Conservation (phyloP, 2,888 invertebrate species). For the Ophion obscuratus region DNA sequence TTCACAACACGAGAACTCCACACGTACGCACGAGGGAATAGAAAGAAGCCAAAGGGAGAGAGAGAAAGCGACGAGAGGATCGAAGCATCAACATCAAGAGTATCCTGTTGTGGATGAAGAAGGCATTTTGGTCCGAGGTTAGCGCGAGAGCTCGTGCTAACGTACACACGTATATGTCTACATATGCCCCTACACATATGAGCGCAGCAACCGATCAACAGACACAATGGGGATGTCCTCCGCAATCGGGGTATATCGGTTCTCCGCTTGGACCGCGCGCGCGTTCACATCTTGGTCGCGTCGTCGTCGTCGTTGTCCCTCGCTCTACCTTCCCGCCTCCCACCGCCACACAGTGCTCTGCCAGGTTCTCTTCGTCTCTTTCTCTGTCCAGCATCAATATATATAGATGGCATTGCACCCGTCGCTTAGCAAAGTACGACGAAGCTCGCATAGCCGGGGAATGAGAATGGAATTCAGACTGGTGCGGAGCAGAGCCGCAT, state of each 20-base stretch:
- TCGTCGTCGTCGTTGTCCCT: conserved; percentile 21
- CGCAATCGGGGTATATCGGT: conserved; percentile 56
- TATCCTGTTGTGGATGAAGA: too few relatives aligned
- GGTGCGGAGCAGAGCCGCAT: conserved; percentile 24
- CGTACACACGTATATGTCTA: too few relatives aligned
- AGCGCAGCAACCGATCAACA: background rate
- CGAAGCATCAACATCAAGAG: too few relatives aligned
- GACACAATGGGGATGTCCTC: conserved; percentile 57
- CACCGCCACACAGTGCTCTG: too few relatives aligned
- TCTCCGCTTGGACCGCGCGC: conserved; percentile 45
- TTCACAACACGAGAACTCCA: too few relatives aligned
- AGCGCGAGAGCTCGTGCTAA: too few relatives aligned
- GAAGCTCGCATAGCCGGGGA: background rate
- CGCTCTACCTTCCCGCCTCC: conserved; percentile 17
- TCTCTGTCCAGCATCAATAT: background rate
- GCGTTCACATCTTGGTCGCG: conserved; percentile 34
- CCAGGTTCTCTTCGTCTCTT: conserved; percentile 7
- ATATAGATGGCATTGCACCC: too few relatives aligned
- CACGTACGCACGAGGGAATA: too few relatives aligned
- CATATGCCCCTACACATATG: too few relatives aligned
- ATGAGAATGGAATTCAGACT: conserved; percentile 59
- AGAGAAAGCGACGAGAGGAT: too few relatives aligned
- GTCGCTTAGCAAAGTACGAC: background rate
- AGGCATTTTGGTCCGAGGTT: too few relatives aligned
- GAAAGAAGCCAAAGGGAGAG: too few relatives aligned